These are phyloP conservation scores for Crenichthys baileyi DNA, from an alignment of 2,797 vertebrate species.

Conservation along the genomic window DNA sequence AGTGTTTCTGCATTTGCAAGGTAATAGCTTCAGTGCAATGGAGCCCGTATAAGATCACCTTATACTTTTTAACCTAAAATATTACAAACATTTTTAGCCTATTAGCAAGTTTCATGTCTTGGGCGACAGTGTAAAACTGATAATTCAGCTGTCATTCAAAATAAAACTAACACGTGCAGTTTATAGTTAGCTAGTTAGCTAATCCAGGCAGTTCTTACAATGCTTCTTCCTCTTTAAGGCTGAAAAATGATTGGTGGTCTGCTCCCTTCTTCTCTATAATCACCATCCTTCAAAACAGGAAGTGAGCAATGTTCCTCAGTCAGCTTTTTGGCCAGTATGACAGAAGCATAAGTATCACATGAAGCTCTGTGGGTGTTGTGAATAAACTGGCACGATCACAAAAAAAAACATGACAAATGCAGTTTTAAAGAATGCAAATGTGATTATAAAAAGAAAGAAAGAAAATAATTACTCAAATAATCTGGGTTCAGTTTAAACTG, in stretches of 20 bases:
- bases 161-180: neutral
- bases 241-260: slow-evolving; percentile 3
- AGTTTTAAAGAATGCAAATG: neutral
- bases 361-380: neutral
- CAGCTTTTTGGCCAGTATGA: neutral
- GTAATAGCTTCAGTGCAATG: neutral
- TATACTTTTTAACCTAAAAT: neutral
- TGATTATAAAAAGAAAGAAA: no score
- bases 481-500: no score
- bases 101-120: neutral
- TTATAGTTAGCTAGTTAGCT: slow-evolving; percentile 1
- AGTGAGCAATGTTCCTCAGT: neutral
- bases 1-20: neutral
- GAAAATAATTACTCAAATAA: no score
- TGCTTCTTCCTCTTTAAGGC: slow-evolving; percentile 2
- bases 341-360: neutral
- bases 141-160: neutral
- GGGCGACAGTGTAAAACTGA: neutral
- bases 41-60: neutral
- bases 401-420: neutral
- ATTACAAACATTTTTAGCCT: no score
- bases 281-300: slow-evolving; percentile 1
- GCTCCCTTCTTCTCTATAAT: slow-evolving; percentile 5
- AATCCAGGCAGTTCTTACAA: neutral
- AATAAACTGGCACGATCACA: neutral